Evolutionary conservation across 2,888 invertebrate genomes (phyloP).

Genomic region (Shargacucullia verbasci): DNA sequence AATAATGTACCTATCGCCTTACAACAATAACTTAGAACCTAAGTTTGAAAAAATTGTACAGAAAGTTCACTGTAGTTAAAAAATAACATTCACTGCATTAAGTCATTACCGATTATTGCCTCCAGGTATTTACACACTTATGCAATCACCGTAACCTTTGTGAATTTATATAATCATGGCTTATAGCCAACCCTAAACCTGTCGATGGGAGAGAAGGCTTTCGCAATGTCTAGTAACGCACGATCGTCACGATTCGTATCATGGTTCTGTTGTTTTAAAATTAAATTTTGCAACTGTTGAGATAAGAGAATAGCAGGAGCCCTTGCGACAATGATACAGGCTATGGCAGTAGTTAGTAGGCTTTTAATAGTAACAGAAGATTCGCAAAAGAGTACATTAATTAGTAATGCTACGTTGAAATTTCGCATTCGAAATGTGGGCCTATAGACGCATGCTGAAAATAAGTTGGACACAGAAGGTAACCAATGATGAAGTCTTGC

Average conservation of each 20-base stretch:
- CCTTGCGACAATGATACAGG: too few species aligned
- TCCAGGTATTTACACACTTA: constrained; percentile 5
- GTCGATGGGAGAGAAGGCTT: constrained; percentile 37
- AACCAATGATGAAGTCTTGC: too few species aligned
- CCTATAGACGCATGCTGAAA: too few species aligned
- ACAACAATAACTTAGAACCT: too few species aligned
- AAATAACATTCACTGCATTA: constrained; percentile 16
- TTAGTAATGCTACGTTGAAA: too few species aligned
- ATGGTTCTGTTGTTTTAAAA: constrained; percentile 55
- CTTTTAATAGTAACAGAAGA: too few species aligned
- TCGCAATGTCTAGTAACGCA: constrained; percentile 55
- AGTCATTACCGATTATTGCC: constrained; percentile 9
- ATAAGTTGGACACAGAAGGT: too few species aligned
- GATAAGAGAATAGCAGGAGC: neutral
- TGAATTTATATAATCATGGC: constrained; percentile 24
- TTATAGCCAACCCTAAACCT: constrained; percentile 31
- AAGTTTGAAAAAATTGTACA: neutral
- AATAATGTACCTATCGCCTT: too few species aligned
- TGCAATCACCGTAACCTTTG: constrained; percentile 16
- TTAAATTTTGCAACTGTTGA: constrained; percentile 45
- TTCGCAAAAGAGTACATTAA: too few species aligned
- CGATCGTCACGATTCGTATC: constrained; percentile 60
- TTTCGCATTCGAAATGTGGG: too few species aligned
- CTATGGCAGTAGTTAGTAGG: too few species aligned
- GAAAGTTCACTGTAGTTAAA: constrained; percentile 10